Percentiles rank a stretch among this genome's conserved stretches.
Evolutionary conservation across 2,797 vertebrate genomes (phyloP).

Genomic region (Menidia menidia): DNA sequence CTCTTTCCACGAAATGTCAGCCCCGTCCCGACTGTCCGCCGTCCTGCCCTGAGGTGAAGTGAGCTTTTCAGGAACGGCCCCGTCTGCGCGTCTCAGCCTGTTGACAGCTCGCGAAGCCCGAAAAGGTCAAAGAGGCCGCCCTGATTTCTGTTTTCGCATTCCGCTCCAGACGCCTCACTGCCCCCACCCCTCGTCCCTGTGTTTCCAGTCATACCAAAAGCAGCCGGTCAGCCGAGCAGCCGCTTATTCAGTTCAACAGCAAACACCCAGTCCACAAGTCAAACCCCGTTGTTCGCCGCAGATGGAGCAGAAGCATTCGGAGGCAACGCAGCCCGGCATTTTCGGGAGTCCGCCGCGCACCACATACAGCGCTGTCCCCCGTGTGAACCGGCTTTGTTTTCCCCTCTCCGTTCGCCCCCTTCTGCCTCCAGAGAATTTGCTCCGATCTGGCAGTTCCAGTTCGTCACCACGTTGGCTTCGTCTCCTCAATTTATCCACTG

Average conservation of each 20-base stretch:
- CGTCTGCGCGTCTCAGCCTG: constrained; percentile 1
- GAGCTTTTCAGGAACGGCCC: constrained; percentile 30
- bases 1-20: not conserved
- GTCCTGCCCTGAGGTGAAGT: constrained; percentile 3
- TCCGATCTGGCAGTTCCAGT: constrained; percentile 25
- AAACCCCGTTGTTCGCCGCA: constrained; percentile 56
- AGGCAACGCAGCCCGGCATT: constrained; percentile 59
- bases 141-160: constrained; percentile 31
- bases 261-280: constrained; percentile 47
- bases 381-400: constrained; percentile 50
- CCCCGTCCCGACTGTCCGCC: not conserved
- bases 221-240: not conserved
- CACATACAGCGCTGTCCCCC: constrained; percentile 51
- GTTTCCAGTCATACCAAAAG: constrained; percentile 6
- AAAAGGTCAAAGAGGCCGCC: constrained; percentile 28
- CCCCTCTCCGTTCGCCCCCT: constrained; percentile 6
- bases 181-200: not conserved
- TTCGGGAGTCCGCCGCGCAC: constrained; percentile 58
- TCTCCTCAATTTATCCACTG: constrained; percentile 3
- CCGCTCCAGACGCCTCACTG: not conserved
- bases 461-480: constrained; percentile 16
- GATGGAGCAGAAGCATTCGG: constrained; percentile 44
- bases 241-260: constrained; percentile 30
- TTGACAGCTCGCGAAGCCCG: constrained; percentile 13
- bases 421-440: constrained; percentile 34